Conservation (phyloP, 2,113 vertebrate genomes). For the Psettodes erumei region DNA sequence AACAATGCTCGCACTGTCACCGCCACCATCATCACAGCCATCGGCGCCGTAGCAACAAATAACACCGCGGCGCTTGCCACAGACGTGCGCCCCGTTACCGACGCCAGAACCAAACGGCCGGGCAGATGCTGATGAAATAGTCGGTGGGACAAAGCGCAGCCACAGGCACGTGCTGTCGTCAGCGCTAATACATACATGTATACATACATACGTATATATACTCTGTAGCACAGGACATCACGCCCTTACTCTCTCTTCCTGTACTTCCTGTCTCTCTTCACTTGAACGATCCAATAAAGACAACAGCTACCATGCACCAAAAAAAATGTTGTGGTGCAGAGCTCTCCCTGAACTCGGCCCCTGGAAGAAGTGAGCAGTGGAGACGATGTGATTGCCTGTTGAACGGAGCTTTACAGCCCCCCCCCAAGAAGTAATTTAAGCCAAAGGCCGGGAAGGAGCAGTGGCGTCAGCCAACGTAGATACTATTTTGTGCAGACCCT, state of each 20-base stretch:
- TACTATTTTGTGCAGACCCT: neutral
- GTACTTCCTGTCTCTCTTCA: too few relatives aligned
- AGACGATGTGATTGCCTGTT: neutral
- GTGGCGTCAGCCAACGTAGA: neutral
- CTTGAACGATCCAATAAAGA: too few relatives aligned
- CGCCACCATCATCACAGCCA: slow-evolving; percentile 75
- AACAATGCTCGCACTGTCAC: slow-evolving; percentile 73
- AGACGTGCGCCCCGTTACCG: slow-evolving; percentile 4
- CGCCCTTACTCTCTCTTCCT: too few relatives aligned
- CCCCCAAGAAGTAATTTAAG: neutral
- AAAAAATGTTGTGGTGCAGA: neutral
- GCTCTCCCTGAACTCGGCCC: neutral
- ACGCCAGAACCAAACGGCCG: slow-evolving; percentile 59
- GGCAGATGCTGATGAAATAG: slow-evolving; percentile 20
- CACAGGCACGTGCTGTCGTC: slow-evolving; percentile 1
- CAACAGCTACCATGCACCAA: too few relatives aligned
- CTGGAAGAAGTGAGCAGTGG: neutral
- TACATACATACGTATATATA: too few relatives aligned
- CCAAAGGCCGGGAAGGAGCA: neutral
- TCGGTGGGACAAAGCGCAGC: neutral
- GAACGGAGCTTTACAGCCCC: too few relatives aligned
- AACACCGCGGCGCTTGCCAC: slow-evolving; percentile 67
- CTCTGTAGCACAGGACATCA: too few relatives aligned
- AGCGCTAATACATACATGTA: neutral
- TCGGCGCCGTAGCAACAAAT: slow-evolving; percentile 71